Evolutionary conservation across 1,140 invertebrate species (phyloP), one percentile per base, ranked within the genome.

Genomic region (Trypoxylus dichotomus): DNA sequence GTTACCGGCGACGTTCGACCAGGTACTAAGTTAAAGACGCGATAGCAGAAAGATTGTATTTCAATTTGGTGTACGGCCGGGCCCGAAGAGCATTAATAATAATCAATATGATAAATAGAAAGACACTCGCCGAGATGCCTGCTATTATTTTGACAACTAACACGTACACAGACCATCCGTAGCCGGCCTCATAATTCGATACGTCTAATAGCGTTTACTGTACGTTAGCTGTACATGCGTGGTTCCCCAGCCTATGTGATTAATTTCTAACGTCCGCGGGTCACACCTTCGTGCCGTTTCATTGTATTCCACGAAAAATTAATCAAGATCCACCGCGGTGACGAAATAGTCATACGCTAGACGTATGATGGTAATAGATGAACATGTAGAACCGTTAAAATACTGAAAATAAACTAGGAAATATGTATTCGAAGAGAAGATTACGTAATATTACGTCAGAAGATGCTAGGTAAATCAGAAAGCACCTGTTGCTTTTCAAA

Each of bases 101-200:
- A 54, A 54, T 54, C 47, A 54, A 19, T 54, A 54, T 54, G 47
- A 54, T 54, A 54, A 54, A 54, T 54, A 54, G 47, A 54, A 54
- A 54, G 47, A 19, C 19, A 19, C 13, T 2, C 47, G 2, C 47
- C 47, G 47, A 19, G 43, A 15, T 19, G 32, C 47, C 47, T 54
- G 47, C 47, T 7, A 54, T 54, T 54, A 54, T 54, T 54, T 54
- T 54, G 47, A 54, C 47, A 54, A 54, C 47, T n/a, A 19, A n/a
- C 47, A 19, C 19, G 47, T 54, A 54, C 47, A 54, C 47, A 54
- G 6, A 54, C 13, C 47, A n/a, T 54, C 47, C 32, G 10, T 37
- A 37, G 32, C 47, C 47, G 47, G 47, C 15, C 47, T 15, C 47
- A 54, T 54, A 54, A 54, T 54, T 54, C 47, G 47, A 54, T 19